Percentiles rank a stretch among this genome's conserved stretches.
Evolutionary conservation across 2,113 vertebrate species (phyloP).

Genomic region (Xiphorhynchus elegans): DNA sequence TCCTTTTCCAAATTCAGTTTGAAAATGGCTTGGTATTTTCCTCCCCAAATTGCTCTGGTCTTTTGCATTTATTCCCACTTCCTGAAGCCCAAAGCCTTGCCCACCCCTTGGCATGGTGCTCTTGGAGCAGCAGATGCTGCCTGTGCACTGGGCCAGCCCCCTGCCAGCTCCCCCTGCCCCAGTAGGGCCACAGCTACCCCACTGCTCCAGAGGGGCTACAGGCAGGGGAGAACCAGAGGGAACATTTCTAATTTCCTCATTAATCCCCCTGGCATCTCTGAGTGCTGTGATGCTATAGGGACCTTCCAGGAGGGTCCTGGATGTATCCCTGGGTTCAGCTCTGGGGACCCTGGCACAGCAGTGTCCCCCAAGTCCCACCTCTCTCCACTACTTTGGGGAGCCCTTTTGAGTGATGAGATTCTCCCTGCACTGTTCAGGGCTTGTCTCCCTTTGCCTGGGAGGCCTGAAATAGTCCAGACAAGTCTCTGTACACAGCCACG

Average conservation of each 20-base stretch:
- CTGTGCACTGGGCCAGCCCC: not conserved
- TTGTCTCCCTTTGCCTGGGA: rapidly evolving
- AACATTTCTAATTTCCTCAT: not conserved
- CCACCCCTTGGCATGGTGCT: not conserved
- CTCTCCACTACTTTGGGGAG: not conserved
- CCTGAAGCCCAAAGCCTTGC: not conserved
- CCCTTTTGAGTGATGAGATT: rapidly evolving
- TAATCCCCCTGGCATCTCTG: too few relatives aligned
- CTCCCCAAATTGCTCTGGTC: not conserved
- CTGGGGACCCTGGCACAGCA: rapidly evolving
- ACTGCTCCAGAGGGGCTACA: not conserved
- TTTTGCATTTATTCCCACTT: not conserved
- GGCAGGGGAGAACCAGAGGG: not conserved
- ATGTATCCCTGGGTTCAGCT: not conserved
- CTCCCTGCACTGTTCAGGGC: rapidly evolving
- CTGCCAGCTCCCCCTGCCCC: not conserved
- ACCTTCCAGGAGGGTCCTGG: not conserved
- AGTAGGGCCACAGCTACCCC: not conserved
- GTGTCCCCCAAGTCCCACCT: not conserved
- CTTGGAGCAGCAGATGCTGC: not conserved
- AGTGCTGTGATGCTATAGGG: rapidly evolving
- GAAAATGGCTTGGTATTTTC: not conserved
- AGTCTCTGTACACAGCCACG: rapidly evolving
- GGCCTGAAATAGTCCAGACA: rapidly evolving
- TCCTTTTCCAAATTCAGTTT: not conserved